Base-by-base conservation (phyloP, 2,888 invertebrate species). In the Andrena haemorrhoa region DNA sequence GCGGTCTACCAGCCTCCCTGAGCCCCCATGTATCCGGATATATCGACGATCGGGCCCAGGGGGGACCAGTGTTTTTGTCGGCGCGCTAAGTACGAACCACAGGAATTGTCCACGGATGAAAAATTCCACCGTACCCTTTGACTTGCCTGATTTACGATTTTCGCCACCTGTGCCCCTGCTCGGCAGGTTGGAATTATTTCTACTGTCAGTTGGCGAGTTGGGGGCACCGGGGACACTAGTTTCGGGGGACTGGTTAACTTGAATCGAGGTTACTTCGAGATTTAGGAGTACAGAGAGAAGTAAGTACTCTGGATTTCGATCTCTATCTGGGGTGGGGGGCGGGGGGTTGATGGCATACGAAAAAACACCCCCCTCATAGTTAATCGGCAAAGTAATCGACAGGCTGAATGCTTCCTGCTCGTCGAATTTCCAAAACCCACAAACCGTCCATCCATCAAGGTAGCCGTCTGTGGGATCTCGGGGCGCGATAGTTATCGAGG, bases 1-100 rank as follows among this genome's bases (percentile, higher is more conserved):
- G 88, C 85, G 85, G 89, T 89, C 89, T 88, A 86, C 88, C 88
- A 79, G 82, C 60, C 84, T 74, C 79, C 75, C 79, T 20, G 60
- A 49, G 49, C 61, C 69, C 58, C 81, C 69, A 82, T 86, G 85
- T 83, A 86, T 84, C 84, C 86, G 86, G 86, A 86, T 86, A 86
- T 84, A 85, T 85, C 87, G 74, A 60, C 81, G 78, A 85, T 87
- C 87, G 78, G 35, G 53, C 61, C 26, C 51, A 63, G 41, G 73
- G 70, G 75, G 77, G 74, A 86, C 86, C 79, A 64, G 82, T 80
- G 86, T 86, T 86, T 82, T 74, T 71, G 82, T 77, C 82, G 69
- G 65, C 29, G 29, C 56, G 56, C 56, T 71, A 75, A 79, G 79
- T 79, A 79, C 64, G 51, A 68, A 51, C 51, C 60, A 12, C n/a